A percentile compares a stretch with the other conserved stretches of the same genome.
These are phyloP conservation scores for Eidolon helvum DNA, from an alignment of 2,113 vertebrate species.

Conservation along the genomic window DNA sequence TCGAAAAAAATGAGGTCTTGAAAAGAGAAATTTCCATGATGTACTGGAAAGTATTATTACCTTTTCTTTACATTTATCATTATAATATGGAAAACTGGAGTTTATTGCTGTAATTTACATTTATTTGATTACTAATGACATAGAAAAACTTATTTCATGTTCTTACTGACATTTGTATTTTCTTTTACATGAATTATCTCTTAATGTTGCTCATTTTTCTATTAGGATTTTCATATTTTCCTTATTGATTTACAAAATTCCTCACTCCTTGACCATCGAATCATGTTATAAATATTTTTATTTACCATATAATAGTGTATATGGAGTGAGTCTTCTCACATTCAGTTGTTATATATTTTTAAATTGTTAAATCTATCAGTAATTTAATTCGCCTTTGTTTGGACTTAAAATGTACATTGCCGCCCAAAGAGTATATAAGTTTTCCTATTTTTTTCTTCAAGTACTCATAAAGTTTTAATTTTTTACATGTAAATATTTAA, in stretches of 20 bases:
- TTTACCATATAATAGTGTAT: neutral
- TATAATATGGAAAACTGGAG: neutral
- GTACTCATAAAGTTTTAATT: conserved; percentile 29
- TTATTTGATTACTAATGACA: neutral
- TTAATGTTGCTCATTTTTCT: neutral
- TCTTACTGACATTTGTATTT: neutral
- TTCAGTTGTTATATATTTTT: neutral
- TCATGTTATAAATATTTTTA: conserved; percentile 36
- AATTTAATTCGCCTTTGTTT: neutral
- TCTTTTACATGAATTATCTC: neutral
- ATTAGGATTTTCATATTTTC: neutral
- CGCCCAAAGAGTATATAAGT: conserved; percentile 13
- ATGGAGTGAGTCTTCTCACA: neutral
- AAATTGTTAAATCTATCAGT: conserved; percentile 32
- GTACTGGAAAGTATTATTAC: neutral
- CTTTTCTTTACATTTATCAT: neutral
- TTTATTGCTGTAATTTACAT: neutral
- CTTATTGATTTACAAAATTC: neutral
- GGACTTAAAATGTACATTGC: conserved; percentile 20
- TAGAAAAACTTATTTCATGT: neutral
- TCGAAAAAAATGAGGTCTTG: neutral
- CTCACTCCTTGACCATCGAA: neutral
- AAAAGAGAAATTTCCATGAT: neutral
- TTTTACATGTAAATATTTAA: conserved; percentile 61
- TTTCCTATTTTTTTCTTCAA: conserved; percentile 55